These are phyloP conservation scores for Anolis carolinensis DNA, from an alignment of 2,113 vertebrate species.

Conservation along the genomic window DNA sequence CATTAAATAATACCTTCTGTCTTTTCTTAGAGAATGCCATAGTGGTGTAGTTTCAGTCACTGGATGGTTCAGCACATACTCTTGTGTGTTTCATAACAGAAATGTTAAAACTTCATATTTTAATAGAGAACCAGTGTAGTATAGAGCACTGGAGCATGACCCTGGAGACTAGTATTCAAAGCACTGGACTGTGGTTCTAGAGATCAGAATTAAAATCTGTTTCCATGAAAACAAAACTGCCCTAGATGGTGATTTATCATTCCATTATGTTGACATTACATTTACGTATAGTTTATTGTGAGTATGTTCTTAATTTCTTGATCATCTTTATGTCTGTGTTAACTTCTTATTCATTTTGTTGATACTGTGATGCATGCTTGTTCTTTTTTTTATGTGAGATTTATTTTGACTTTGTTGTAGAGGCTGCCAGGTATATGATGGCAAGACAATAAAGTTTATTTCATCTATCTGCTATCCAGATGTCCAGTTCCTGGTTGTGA, in stretches of 20 bases:
- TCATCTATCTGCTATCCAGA: conserved; percentile 76
- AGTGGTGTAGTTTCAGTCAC: too few species aligned
- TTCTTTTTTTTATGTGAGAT: conserved; percentile 48
- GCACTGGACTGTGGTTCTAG: too few species aligned
- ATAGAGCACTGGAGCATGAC: too few species aligned
- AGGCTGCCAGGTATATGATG: conserved; percentile 40
- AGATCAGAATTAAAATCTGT: background rate
- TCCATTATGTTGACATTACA: conserved; percentile 2
- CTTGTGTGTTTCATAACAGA: background rate
- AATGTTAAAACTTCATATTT: background rate
- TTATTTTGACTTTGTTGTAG: conserved; percentile 50
- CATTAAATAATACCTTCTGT: background rate
- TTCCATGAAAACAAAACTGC: conserved; percentile 4
- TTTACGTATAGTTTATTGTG: background rate
- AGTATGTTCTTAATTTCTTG: conserved; percentile 4
- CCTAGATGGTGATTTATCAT: background rate
- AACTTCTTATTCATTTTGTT: conserved; percentile 26
- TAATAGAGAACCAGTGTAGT: too few species aligned
- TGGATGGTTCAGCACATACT: too few species aligned
- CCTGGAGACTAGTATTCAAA: too few species aligned
- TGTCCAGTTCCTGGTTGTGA: conserved; percentile 98
- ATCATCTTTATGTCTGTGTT: background rate
- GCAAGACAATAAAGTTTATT: conserved; percentile 59
- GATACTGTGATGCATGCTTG: conserved; percentile 20
- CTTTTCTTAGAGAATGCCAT: background rate